Evolutionary conservation across 2,113 vertebrate genomes (phyloP).

Genomic region (Myxocyprinus asiaticus): DNA sequence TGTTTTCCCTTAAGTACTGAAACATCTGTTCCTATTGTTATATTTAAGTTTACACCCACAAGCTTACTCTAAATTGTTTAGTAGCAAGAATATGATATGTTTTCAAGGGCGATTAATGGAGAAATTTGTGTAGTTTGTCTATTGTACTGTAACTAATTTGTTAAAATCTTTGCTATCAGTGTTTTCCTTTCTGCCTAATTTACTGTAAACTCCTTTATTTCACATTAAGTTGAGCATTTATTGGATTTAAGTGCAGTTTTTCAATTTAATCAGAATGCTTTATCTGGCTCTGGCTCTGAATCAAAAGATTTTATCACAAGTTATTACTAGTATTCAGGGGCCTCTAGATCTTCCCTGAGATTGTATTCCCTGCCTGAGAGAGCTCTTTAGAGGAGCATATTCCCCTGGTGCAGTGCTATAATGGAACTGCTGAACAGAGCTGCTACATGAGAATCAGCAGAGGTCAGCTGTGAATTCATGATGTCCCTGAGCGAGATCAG

Average conservation of each 20-base stretch:
- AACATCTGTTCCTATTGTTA: neutral
- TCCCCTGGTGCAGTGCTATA: conserved; percentile 13
- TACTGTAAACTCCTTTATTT: neutral
- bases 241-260: conserved; percentile 26
- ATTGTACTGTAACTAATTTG: neutral
- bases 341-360: conserved; percentile 6
- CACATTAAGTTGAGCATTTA: neutral
- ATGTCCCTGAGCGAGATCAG: neutral
- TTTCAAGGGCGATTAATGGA: neutral
- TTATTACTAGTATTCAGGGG: conserved; percentile 33
- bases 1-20: neutral
- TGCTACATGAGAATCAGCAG: conserved; percentile 2
- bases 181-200: neutral
- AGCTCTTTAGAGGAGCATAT: conserved; percentile 26
- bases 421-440: neutral
- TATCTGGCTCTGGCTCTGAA: neutral
- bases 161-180: neutral
- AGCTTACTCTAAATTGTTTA: neutral
- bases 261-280: conserved; percentile 11
- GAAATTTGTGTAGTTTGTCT: neutral
- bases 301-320: conserved; percentile 31
- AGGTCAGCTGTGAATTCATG: conserved; percentile 25
- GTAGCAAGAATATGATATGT: neutral
- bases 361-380: conserved; percentile 22
- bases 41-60: neutral